These are phyloP conservation scores for Choristoneura fumiferana DNA, from an alignment of 1,140 invertebrate species.

Conservation along the genomic window DNA sequence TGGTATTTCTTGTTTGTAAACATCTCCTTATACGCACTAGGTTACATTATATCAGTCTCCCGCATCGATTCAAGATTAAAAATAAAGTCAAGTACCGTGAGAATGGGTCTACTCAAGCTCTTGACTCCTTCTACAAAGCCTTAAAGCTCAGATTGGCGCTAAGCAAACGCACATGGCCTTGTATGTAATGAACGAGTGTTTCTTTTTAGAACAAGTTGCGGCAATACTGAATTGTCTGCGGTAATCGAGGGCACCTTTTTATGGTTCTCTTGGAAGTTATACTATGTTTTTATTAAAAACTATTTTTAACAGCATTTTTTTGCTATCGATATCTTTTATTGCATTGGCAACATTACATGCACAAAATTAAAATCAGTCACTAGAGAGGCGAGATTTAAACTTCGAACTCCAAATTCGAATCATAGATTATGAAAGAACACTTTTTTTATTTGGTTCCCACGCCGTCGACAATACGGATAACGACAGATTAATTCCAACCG, in stretches of 20 bases:
- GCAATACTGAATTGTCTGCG: not conserved
- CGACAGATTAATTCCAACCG: not conserved
- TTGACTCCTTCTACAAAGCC: not conserved
- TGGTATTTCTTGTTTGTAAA: not conserved
- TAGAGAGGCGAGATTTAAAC: no score
- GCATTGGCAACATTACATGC: no score
- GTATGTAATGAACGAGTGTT: not conserved
- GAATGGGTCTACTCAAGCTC: not conserved
- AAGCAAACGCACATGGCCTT: not conserved
- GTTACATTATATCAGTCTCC: no score
- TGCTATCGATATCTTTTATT: no score
- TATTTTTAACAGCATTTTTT: no score
- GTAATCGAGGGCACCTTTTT: not conserved
- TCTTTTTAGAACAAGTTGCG: not conserved
- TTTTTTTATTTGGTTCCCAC: constrained; percentile 4
- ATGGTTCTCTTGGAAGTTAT: not conserved
- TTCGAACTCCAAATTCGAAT: no score
- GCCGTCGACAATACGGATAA: constrained; percentile 3
- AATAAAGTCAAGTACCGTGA: not conserved
- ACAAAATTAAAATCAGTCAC: no score
- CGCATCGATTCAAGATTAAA: not conserved
- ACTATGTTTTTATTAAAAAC: not conserved
- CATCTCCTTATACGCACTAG: not conserved
- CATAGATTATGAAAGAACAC: constrained; percentile 8
- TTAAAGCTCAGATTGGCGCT: not conserved